Base-by-base conservation (phyloP, 2,888 invertebrate species). In the Odontocolon sp. region DNA sequence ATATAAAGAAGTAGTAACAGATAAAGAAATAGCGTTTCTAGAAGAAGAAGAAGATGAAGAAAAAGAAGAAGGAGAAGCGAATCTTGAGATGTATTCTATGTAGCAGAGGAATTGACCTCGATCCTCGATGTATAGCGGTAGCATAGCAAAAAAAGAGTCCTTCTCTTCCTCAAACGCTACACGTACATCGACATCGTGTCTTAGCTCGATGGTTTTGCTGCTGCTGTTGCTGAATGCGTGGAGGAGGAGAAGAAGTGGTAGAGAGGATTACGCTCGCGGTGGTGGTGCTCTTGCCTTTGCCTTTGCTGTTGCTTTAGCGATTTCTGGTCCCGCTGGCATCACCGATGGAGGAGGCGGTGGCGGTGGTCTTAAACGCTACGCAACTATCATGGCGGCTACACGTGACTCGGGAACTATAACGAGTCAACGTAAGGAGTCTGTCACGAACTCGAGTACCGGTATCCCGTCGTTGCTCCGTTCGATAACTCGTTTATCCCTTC, bases 341-440 rank as follows among this genome's bases (percentile, higher is more conserved):
- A 33, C 26, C 28, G 50, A 38, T 50, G 9, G 64, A 56, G 14
- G 33, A 63, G 54, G 64, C 56, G 36, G 18, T 16, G 67, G 50
- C 68, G 72, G 77, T 72, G 79, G 81, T 83, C 74, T 80, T 84
- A 81, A 83, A 83, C 73, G 80, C 72, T 70, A 81, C 82, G 78
- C 76, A 85, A 83, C 82, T 85, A 81, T 82, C 80, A 84, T 82
- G 82, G 74, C 79, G 76, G 47, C 64, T 67, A 82, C 83, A 82
- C 81, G 84, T 83, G 81, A 26, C 38, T 26, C 50, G 31, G n/a
- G 16, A 64, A 64, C 14, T 47, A n/a, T 16, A 57, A 56, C 56
- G n/a, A 31, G 33, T 6, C 11, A 52, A 9, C 0, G 11, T 3
- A n/a, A n/a, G 2, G 6, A 50, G 16, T 14, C 31, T n/a, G 8